Evolutionary conservation across 1,140 invertebrate species (phyloP).

Genomic region (Cecropterus lyciades): DNA sequence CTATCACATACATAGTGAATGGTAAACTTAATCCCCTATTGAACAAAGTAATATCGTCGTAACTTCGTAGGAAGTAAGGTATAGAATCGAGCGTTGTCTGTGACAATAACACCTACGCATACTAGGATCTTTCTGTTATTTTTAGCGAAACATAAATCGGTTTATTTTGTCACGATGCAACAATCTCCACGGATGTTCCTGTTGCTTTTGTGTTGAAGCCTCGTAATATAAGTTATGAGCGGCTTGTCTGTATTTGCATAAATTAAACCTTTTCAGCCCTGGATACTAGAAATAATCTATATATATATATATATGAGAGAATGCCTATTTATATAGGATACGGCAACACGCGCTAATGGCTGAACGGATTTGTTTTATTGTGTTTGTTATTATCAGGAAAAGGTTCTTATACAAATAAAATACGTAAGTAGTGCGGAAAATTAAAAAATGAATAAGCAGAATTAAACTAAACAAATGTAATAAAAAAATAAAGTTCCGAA

Average conservation of each 20-base stretch:
- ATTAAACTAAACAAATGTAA: too few relatives aligned
- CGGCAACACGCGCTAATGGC: too few relatives aligned
- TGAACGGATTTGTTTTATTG: too few relatives aligned
- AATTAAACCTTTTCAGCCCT: too few relatives aligned
- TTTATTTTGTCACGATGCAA: constrained; percentile 39
- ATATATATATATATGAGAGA: too few relatives aligned
- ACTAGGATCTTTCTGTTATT: constrained; percentile 42
- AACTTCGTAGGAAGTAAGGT: constrained; percentile 15
- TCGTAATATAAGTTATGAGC: neutral
- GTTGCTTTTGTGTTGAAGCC: constrained; percentile 14
- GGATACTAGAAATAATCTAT: too few relatives aligned
- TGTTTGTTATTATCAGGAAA: too few relatives aligned
- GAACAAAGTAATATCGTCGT: constrained; percentile 3
- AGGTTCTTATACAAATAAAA: too few relatives aligned
- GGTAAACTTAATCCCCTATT: constrained; percentile 45
- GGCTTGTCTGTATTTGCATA: neutral
- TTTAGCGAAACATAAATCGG: constrained; percentile 48
- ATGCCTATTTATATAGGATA: too few relatives aligned
- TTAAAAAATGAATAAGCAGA: too few relatives aligned
- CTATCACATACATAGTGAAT: constrained; percentile 39
- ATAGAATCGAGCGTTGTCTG: neutral
- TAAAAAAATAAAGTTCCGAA: too few relatives aligned
- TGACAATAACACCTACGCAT: constrained; percentile 46
- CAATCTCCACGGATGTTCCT: constrained; percentile 6
- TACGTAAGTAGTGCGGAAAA: too few relatives aligned